Evolutionary conservation across 1,140 invertebrate genomes (phyloP).

Genomic region (Ceratoteleas bidentatus): DNA sequence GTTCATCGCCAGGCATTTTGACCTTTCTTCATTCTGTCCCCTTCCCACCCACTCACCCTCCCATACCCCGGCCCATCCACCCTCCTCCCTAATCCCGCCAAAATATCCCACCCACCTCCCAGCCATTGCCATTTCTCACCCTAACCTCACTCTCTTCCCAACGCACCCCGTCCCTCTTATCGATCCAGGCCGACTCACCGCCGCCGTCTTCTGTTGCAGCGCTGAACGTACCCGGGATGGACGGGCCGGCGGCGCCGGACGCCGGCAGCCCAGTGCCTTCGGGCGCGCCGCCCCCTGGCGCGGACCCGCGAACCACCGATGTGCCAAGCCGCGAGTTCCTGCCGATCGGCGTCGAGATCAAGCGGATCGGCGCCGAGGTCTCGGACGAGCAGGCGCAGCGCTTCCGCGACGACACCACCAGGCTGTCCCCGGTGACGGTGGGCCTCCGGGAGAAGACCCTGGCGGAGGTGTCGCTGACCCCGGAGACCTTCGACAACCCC

Average conservation of each 20-base stretch:
- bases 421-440: slow-evolving; percentile 77
- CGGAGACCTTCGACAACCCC: slow-evolving; percentile 61
- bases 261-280: slow-evolving; percentile 61
- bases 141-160: too few relatives aligned
- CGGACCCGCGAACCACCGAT: slow-evolving; percentile 43
- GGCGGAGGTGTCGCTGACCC: slow-evolving; percentile 76
- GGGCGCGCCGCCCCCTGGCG: slow-evolving; percentile 31
- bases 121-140: too few relatives aligned
- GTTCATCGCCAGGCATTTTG: too few relatives aligned
- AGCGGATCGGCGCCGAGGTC: slow-evolving; percentile 75
- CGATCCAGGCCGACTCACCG: slow-evolving; percentile 74
- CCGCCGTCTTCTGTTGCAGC: too few relatives aligned
- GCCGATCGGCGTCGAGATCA: slow-evolving; percentile 73
- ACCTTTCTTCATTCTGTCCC: too few relatives aligned
- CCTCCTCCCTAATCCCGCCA: too few relatives aligned
- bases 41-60: too few relatives aligned
- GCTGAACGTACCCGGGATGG: too few relatives aligned
- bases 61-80: too few relatives aligned
- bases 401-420: slow-evolving; percentile 74
- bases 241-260: slow-evolving; percentile 25
- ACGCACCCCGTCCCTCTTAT: too few relatives aligned
- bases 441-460: slow-evolving; percentile 76
- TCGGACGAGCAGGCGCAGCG: slow-evolving; percentile 76
- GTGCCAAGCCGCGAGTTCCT: slow-evolving; percentile 70
- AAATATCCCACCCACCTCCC: too few relatives aligned